phyloP scores from a whole-genome alignment of 2,888 invertebrate species.

The Acanthosepion lycidas region DNA sequence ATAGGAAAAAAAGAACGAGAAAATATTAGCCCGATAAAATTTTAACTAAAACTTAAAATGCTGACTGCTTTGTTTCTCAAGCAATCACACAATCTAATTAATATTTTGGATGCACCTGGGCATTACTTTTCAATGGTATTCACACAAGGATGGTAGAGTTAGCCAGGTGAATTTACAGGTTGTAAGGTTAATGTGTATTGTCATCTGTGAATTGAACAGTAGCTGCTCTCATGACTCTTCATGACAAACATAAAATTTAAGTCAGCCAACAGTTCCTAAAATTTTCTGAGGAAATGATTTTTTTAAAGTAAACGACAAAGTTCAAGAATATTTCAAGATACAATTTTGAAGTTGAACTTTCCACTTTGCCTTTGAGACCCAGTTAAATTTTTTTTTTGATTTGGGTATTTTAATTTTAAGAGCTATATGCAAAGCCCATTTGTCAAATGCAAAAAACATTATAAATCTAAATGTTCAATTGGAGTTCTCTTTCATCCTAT shows the following conservation, averaged over 20 bases:
- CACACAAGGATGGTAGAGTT: background rate
- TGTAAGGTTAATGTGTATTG: background rate
- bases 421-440: no score
- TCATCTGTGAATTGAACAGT: background rate
- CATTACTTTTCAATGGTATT: background rate
- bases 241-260: background rate
- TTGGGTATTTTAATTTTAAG: no score
- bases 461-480: no score
- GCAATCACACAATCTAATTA: background rate
- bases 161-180: background rate
- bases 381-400: no score
- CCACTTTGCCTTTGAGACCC: background rate
- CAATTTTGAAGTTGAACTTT: background rate
- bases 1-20: background rate
- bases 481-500: no score
- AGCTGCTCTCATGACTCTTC: background rate
- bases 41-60: background rate
- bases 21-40: background rate
- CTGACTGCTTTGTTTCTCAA: background rate
- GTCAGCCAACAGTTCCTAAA: background rate
- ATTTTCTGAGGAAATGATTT: background rate
- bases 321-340: background rate
- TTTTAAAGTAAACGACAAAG: background rate
- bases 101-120: background rate
- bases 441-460: no score